Evolutionary conservation across 37 sponge, comb jelly and placozoan genomes (phyloP).

Genomic region (Dysidea cf. avara): DNA sequence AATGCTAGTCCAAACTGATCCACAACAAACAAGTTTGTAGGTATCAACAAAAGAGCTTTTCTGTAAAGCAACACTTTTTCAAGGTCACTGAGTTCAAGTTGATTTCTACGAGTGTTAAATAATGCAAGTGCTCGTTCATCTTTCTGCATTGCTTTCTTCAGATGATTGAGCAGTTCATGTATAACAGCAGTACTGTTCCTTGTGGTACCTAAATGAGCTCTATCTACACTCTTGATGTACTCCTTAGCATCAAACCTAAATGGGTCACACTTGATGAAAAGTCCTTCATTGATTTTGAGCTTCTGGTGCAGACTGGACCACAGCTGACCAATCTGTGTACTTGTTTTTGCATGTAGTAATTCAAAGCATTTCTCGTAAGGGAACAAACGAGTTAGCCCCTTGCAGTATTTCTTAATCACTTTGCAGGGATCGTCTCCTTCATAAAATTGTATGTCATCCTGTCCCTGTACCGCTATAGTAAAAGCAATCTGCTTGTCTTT

Average conservation of each 20-base stretch:
- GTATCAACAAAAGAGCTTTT: constrained; percentile 73
- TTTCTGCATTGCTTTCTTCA: constrained; percentile 57
- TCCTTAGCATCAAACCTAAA: constrained; percentile 5
- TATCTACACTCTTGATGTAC: neutral
- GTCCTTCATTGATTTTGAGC: constrained; percentile 52
- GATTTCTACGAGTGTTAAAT: constrained; percentile 73
- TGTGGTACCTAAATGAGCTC: neutral
- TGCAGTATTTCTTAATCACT: constrained; percentile 76
- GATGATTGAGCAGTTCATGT: constrained; percentile 42
- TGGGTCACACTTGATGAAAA: constrained; percentile 81
- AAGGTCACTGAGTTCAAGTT: constrained; percentile 63
- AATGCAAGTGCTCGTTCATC: constrained; percentile 57
- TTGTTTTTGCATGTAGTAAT: constrained; percentile 56
- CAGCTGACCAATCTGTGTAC: constrained; percentile 48
- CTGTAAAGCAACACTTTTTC: constrained; percentile 74
- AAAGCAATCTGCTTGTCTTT: constrained; percentile 9
- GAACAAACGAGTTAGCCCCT: constrained; percentile 19
- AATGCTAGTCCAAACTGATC: constrained; percentile 85
- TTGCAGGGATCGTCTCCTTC: constrained; percentile 77
- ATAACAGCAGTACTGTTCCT: constrained; percentile 58
- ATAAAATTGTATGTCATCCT: constrained; percentile 48
- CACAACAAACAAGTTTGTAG: constrained; percentile 83
- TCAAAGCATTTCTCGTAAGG: constrained; percentile 57
- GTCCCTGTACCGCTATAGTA: constrained; percentile 51
- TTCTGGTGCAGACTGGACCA: constrained; percentile 44